Conservation (phyloP, 2,888 invertebrate species). For the Torymus auratus region DNA sequence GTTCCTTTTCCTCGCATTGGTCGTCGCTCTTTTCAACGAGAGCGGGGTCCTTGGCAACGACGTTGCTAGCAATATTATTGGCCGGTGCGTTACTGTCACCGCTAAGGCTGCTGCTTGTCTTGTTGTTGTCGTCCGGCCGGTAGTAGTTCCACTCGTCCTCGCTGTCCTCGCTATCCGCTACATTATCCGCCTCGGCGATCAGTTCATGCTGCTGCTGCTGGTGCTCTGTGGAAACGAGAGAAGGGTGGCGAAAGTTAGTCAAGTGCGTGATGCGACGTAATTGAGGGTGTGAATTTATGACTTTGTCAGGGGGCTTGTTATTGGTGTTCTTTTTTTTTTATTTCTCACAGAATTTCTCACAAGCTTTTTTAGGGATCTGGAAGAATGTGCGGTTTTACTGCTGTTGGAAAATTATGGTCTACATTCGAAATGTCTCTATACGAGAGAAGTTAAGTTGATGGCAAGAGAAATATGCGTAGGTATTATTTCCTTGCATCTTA, state of each 20-base stretch:
- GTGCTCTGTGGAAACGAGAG: slow-evolving; percentile 64
- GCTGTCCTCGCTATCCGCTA: slow-evolving; percentile 86
- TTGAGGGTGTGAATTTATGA: no score
- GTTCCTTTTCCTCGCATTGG: slow-evolving; percentile 52
- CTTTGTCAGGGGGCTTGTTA: no score
- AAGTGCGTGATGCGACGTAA: no score
- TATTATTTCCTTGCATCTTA: no score
- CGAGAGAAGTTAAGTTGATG: background rate
- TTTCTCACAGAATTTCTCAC: no score
- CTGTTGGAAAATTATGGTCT: no score
- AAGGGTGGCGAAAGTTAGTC: no score
- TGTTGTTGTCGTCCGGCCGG: slow-evolving; percentile 82
- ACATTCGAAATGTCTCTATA: background rate
- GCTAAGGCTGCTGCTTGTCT: slow-evolving; percentile 12
- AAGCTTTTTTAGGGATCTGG: no score
- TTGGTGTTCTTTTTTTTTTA: no score
- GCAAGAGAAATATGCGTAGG: no score
- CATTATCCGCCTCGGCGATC: slow-evolving; percentile 81
- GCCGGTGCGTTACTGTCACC: slow-evolving; percentile 14
- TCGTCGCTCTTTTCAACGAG: slow-evolving; percentile 58
- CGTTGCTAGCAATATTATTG: background rate
- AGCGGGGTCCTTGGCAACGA: slow-evolving; percentile 57
- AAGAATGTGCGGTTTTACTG: no score
- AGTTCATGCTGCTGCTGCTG: slow-evolving; percentile 67
- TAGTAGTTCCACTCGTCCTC: slow-evolving; percentile 95